Base-by-base conservation (phyloP, 37 sponge, comb jelly and placozoan genomes). In the Axinella damicornis region DNA sequence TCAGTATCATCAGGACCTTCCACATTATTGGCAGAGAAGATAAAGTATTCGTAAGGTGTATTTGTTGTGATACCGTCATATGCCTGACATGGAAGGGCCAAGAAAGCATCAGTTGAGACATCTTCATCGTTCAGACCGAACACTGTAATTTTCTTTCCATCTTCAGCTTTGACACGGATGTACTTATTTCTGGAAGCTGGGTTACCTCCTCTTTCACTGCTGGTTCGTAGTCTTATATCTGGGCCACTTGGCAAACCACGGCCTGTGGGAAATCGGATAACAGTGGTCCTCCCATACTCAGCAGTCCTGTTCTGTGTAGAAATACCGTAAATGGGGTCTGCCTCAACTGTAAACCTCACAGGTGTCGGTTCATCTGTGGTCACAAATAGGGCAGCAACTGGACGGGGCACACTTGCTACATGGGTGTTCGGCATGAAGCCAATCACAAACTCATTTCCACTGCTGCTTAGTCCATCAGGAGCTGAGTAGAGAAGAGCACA, bases 11-110 rank as follows among this genome's bases (percentile, higher is more conserved):
- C 30, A 1, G 31, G 31, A 24, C 17, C 9, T 4, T 56, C 66
- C 9, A 9, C 6, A 46, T 46, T 46, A 46, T 46, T 46, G 39
- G 65, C n/a, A 20, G 77, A 78, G 46, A 78, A 78, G 52, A 78
- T 28, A 46, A 65, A 78, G 31, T 78, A 78, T 40, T 64, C 65
- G 53, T 78, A 78, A 4, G 40, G 22, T 17, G 20, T 2, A 31
- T 28, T 25, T 1, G 12, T 11, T 6, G 19, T 33, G 1, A 27
- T 58, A 34, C 9, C 34, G 11, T 59, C 1, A 36, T 33, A 55
- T 22, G 16, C 39, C 5, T 65, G 52, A 46, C 79, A 78, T 35
- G 88, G 88, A 39, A 88, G 69, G 21, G 82, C 88, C 56, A 88
- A 39, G 25, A 76, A 81, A 22, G 76, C 57, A 81, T 88, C 88